Evolutionary conservation across 2,888 invertebrate genomes (phyloP).

Genomic region (Junonia oenone): DNA sequence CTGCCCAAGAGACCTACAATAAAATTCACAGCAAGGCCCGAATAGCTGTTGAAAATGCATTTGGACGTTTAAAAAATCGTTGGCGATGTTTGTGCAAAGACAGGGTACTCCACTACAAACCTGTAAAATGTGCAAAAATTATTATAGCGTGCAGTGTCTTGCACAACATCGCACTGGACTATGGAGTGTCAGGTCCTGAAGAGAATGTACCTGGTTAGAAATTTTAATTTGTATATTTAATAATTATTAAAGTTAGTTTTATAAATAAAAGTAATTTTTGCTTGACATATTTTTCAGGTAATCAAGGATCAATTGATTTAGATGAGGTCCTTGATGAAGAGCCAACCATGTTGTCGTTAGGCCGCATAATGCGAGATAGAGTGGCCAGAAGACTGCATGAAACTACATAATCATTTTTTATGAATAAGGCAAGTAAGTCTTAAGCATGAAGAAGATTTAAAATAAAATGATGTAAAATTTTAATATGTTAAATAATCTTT

Average conservation of each 20-base stretch:
- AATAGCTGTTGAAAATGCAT: conserved; percentile 22
- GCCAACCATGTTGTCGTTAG: not conserved
- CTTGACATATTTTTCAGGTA: not conserved
- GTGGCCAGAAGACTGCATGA: not conserved
- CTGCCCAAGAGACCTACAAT: conserved; percentile 14
- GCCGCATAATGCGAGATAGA: not conserved
- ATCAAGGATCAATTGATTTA: not conserved
- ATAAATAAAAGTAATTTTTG: not conserved
- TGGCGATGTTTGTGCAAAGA: conserved; percentile 32
- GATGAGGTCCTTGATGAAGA: not conserved
- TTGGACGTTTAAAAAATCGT: conserved; percentile 28
- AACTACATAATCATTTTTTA: not conserved
- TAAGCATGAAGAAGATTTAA: too few species aligned
- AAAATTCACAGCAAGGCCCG: conserved; percentile 9
- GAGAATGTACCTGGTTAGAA: not conserved
- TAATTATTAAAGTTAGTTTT: not conserved
- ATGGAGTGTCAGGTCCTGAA: not conserved
- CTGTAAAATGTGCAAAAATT: conserved; percentile 16
- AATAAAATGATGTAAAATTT: too few species aligned
- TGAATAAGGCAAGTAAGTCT: too few species aligned
- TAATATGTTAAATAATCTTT: too few species aligned
- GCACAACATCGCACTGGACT: not conserved
- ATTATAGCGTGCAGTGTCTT: not conserved
- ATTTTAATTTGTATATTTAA: not conserved
- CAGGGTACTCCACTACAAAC: conserved; percentile 32